These are phyloP conservation scores for Mus musculus DNA, from an alignment of 2,113 vertebrate species.

Conservation along the genomic window DNA sequence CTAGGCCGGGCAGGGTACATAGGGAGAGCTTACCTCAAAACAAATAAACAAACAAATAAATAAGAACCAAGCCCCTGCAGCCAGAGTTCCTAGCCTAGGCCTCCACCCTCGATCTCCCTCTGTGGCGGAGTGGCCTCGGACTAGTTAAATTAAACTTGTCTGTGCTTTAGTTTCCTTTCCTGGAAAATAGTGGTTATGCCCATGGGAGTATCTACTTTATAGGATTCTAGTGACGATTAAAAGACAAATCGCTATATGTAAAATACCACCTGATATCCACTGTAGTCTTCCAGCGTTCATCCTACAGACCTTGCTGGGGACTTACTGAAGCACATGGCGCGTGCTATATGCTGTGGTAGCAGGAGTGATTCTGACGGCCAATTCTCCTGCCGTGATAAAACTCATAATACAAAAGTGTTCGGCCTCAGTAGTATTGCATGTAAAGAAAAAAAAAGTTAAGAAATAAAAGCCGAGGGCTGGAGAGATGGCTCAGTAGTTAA, in stretches of 20 bases:
- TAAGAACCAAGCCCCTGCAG: background rate
- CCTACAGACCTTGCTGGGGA: background rate
- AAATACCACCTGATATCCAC: background rate
- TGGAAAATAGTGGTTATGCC: background rate
- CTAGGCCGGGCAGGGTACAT: background rate
- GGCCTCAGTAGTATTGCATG: no score
- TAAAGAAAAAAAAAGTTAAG: no score
- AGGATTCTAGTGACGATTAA: background rate
- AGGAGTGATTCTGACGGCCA: no score
- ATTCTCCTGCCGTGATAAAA: no score
- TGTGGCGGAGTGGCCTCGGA: background rate
- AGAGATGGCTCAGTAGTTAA: no score
- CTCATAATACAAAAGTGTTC: no score
- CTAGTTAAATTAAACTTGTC: background rate
- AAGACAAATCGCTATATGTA: background rate
- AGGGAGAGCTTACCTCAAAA: background rate
- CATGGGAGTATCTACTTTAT: background rate
- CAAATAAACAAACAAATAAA: background rate
- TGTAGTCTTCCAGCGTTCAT: background rate
- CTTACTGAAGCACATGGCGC: background rate
- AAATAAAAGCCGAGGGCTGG: no score
- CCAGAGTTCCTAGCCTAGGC: background rate
- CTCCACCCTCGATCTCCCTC: background rate
- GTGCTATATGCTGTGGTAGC: no score
- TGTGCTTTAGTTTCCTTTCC: constrained; percentile 1